These are phyloP conservation scores for Tamandua tetradactyla DNA, from an alignment of 2,797 vertebrate species.

Conservation along the genomic window DNA sequence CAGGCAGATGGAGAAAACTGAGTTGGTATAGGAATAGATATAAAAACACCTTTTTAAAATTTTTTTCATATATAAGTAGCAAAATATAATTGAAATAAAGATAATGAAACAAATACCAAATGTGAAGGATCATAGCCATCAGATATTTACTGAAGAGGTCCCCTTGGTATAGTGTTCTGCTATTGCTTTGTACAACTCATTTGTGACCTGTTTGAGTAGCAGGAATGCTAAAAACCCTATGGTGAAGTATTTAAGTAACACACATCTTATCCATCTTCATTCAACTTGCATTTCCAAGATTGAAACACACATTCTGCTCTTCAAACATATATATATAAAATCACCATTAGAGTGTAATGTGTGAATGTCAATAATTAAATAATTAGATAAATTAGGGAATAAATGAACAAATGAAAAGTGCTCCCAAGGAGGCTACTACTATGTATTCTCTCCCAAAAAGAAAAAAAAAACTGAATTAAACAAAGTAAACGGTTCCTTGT, in stretches of 20 bases:
- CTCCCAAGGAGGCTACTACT: neutral
- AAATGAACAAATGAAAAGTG: neutral
- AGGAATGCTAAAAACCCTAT: neutral
- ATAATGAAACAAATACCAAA: slow-evolving; percentile 29
- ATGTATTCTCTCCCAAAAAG: neutral
- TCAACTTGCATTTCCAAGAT: neutral
- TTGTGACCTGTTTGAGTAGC: neutral
- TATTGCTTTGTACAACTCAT: neutral
- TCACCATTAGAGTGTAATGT: neutral
- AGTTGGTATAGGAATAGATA: neutral
- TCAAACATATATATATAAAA: neutral
- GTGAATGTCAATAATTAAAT: neutral
- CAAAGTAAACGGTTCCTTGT: neutral
- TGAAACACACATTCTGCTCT: neutral
- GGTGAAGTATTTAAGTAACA: neutral
- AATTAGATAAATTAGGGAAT: neutral
- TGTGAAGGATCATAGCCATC: neutral
- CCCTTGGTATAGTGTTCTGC: neutral
- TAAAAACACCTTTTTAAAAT: neutral
- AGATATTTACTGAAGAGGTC: slow-evolving; percentile 49
- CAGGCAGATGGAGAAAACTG: neutral
- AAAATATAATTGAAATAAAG: slow-evolving; percentile 59
- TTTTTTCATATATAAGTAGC: slow-evolving; percentile 21
- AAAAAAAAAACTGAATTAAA: neutral
- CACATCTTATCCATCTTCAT: too few species aligned